phyloP scores from a whole-genome alignment of 2,888 invertebrate genomes.

The Acronicta alni region DNA sequence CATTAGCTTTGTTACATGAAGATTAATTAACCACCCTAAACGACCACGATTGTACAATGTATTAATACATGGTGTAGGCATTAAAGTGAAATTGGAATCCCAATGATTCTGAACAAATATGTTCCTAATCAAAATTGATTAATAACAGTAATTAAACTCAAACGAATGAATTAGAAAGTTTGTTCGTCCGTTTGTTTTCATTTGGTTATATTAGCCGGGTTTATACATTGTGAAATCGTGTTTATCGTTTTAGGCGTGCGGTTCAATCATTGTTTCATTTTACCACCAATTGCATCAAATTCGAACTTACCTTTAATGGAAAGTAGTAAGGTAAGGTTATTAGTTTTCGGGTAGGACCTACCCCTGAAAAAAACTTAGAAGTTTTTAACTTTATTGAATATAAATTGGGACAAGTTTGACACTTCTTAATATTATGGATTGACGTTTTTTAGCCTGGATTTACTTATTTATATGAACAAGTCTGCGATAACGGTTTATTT shows the following conservation, averaged over 20 bases:
- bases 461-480: too few species aligned
- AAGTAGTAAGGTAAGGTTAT: too few species aligned
- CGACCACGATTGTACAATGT: slow-evolving; percentile 4
- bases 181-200: slow-evolving; percentile 21
- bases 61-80: slow-evolving; percentile 11
- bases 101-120: slow-evolving; percentile 37
- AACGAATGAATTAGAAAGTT: slow-evolving; percentile 43
- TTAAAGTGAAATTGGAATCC: slow-evolving; percentile 25
- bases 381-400: neutral
- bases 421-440: neutral
- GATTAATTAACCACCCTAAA: slow-evolving; percentile 34
- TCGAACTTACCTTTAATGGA: neutral
- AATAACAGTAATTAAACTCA: slow-evolving; percentile 44
- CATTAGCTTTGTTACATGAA: slow-evolving; percentile 17
- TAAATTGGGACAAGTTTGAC: neutral
- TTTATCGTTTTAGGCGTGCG: too few species aligned
- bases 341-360: too few species aligned
- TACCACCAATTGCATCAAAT: neutral
- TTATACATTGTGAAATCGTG: neutral
- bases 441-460: neutral
- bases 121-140: slow-evolving; percentile 39
- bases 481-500: too few species aligned
- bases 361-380: too few species aligned
- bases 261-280: too few species aligned
- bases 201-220: slow-evolving; percentile 11